Percentiles rank a stretch among this genome's conserved stretches.
phyloP scores from a whole-genome alignment of 2,888 invertebrate species.

The Acanthosepion esculentum region DNA sequence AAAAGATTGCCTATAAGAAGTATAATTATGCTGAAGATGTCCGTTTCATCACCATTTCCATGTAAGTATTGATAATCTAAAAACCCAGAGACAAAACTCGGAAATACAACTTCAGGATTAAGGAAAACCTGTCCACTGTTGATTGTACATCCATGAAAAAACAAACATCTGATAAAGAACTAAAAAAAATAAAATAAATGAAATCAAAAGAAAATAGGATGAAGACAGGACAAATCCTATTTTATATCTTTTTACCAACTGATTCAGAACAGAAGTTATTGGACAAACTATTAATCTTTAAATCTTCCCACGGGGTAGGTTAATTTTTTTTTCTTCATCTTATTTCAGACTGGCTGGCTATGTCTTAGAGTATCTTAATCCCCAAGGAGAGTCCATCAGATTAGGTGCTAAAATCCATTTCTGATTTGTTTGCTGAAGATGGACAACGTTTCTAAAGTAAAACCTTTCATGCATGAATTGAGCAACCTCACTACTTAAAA shows the following conservation, averaged over 20 bases:
- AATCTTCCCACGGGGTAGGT: neutral
- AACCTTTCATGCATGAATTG: neutral
- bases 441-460: neutral
- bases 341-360: neutral
- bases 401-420: constrained; percentile 16
- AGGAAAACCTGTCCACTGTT: neutral
- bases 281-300: constrained; percentile 33
- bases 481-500: too few species aligned
- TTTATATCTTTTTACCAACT: neutral
- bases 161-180: neutral
- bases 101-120: constrained; percentile 11
- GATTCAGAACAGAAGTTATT: neutral
- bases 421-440: neutral
- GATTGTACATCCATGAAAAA: neutral
- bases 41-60: neutral
- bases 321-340: neutral
- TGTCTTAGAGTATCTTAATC: neutral
- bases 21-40: neutral
- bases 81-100: neutral
- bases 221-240: neutral
- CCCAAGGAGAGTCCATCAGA: neutral
- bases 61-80: neutral
- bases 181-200: neutral
- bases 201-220: neutral
- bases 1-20: neutral